Base-by-base conservation (phyloP, 1,140 invertebrate species). In the Nephotettix cincticeps region DNA sequence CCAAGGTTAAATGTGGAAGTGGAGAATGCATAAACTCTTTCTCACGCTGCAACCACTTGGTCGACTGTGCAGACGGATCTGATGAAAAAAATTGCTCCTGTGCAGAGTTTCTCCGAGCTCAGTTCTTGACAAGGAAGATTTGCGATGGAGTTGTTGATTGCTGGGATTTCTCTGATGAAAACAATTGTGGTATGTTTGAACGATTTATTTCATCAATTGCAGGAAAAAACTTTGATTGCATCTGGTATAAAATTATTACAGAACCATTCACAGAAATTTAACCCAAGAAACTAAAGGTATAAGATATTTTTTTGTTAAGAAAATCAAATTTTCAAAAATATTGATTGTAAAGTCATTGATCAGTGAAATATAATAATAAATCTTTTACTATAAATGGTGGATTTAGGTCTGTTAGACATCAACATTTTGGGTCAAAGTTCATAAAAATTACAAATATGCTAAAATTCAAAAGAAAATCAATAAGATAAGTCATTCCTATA, bases 61-160 rank as follows among this genome's bases (percentile, higher is more conserved):
- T 89, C 6, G 92, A 94, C 76, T 94, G 92, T 76, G 75, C 82
- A 1, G 86, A 86, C 70, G 89, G 89, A 0, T 88, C 88, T 71
- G 92, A 94, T 76, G 92, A 93, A 79, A 80, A 81, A 4, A 85
- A 88, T 54, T 93, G 92, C 77, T 87, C 87, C 9, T 94, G 92
- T 77, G 90, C 90, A 4, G 91, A 94, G 80, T 90, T 90, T 76
- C 78, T 93, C 13, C 84, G 83, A 69, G 86, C 89, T 13, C 89
- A 92, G 73, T 85, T 87, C 67, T 81, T 91, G 0, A 81, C 86
- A 66, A 82, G 88, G 11, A 94, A 94, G 80, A 90, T 94, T 66
- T 94, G 93, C 76, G 93, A 94, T 78, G 91, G 92, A 0, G 82
- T 90, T 19, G 84, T 89, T 1, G 91, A 93, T 74, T 94, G 92